Evolutionary conservation across 2,888 invertebrate genomes (phyloP).

Genomic region (Diarsia dahlii): DNA sequence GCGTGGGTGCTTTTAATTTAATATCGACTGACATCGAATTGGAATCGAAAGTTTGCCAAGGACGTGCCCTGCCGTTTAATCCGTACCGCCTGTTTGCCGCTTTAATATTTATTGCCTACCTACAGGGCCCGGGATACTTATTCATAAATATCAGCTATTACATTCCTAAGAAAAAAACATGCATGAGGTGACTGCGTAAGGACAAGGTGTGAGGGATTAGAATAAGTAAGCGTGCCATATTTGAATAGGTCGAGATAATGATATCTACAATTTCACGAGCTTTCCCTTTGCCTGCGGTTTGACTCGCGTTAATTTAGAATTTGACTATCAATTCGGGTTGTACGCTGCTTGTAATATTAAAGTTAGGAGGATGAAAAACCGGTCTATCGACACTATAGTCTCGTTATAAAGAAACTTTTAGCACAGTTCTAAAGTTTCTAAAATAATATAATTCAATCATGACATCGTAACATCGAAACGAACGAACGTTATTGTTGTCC

Average conservation of each 20-base stretch:
- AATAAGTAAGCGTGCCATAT: conserved; percentile 10
- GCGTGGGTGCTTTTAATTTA: conserved; percentile 91
- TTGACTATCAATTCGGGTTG: no score
- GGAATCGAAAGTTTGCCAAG: conserved; percentile 88
- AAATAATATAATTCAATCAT: no score
- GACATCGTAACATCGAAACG: no score
- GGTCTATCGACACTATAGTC: no score
- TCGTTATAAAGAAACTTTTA: no score
- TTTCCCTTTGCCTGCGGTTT: no score
- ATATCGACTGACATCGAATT: conserved; percentile 90
- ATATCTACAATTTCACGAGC: not conserved
- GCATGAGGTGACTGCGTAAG: conserved; percentile 49
- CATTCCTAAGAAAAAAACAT: conserved; percentile 70
- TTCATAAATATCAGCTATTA: conserved; percentile 77
- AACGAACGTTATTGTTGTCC: no score
- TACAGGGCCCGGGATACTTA: conserved; percentile 69
- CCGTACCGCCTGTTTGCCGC: conserved; percentile 75
- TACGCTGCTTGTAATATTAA: no score
- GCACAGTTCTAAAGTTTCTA: no score
- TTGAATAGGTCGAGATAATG: not conserved
- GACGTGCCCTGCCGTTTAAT: conserved; percentile 87
- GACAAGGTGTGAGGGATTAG: conserved; percentile 32
- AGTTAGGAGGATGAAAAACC: no score
- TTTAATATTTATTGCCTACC: conserved; percentile 82
- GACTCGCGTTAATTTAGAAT: no score